phyloP scores from a whole-genome alignment of 2,797 vertebrate species.

The Rhinella marina region DNA sequence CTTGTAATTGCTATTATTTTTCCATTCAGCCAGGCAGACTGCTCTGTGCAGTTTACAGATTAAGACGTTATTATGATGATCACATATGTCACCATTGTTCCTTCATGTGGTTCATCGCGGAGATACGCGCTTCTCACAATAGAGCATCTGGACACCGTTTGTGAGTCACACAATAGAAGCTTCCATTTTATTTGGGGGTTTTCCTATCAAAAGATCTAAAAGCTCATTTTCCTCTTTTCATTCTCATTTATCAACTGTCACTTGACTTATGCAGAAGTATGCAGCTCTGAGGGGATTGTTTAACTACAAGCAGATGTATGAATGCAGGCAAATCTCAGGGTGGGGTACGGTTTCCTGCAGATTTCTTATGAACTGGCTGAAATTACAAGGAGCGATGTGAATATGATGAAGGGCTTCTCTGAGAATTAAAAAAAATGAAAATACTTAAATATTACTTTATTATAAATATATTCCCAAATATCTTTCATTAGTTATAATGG shows the following conservation, averaged over 20 bases:
- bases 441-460: no score
- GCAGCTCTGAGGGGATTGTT: constrained; percentile 7
- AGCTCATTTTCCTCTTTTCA: constrained; percentile 17
- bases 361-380: background rate
- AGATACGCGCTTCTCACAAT: constrained; percentile 35
- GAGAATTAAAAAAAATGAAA: no score
- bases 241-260: constrained; percentile 51
- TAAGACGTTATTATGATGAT: constrained; percentile 40
- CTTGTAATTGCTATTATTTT: constrained; percentile 39
- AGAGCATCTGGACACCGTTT: constrained; percentile 56
- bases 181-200: constrained; percentile 49
- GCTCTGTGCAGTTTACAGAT: background rate
- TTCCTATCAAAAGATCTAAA: constrained; percentile 36
- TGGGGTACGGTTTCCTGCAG: background rate
- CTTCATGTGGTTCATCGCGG: constrained; percentile 48
- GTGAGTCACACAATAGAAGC: constrained; percentile 38
- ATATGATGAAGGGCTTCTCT: no score
- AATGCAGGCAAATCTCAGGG: background rate
- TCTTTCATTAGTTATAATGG: no score
- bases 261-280: constrained; percentile 49
- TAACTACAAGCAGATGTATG: constrained; percentile 47
- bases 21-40: background rate
- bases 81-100: constrained; percentile 37
- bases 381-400: background rate
- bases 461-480: no score